phyloP scores from a whole-genome alignment of 2,113 vertebrate species.

The Sterna hirundo region DNA sequence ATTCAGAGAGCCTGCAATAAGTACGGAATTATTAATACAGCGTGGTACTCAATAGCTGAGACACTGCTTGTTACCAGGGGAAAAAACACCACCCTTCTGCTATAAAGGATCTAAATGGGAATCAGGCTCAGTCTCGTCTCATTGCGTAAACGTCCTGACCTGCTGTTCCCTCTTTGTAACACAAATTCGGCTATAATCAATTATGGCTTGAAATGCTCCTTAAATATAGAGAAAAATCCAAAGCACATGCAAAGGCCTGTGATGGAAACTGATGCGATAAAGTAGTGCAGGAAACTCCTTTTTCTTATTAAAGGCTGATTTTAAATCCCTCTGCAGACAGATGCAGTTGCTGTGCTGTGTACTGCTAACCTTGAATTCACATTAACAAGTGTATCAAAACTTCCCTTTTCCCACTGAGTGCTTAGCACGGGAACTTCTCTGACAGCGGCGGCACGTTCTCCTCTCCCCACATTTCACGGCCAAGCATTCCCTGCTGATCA shows the following conservation, averaged over 20 bases:
- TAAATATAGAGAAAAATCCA: slow-evolving; percentile 39
- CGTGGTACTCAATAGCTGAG: not conserved
- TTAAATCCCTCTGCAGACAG: slow-evolving; percentile 27
- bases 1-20: slow-evolving; percentile 22
- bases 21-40: slow-evolving; percentile 50
- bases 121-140: slow-evolving; percentile 13
- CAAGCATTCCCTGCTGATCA: not conserved
- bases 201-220: slow-evolving; percentile 47
- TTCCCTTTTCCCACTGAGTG: not conserved
- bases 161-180: slow-evolving; percentile 50
- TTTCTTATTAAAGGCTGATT: slow-evolving; percentile 39
- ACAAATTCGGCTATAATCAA: slow-evolving; percentile 61
- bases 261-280: not conserved
- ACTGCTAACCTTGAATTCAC: slow-evolving; percentile 60
- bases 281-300: slow-evolving; percentile 30
- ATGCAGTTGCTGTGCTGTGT: slow-evolving; percentile 14
- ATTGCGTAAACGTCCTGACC: slow-evolving; percentile 20
- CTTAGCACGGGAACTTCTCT: not conserved
- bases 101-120: slow-evolving; percentile 39
- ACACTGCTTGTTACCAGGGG: slow-evolving; percentile 3
- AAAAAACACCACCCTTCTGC: slow-evolving; percentile 22
- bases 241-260: slow-evolving; percentile 19
- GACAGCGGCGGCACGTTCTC: not conserved
- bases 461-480: not conserved
- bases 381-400: slow-evolving; percentile 23